These are phyloP conservation scores for Podilymbus podiceps DNA, from an alignment of 2,113 vertebrate species.

Conservation along the genomic window DNA sequence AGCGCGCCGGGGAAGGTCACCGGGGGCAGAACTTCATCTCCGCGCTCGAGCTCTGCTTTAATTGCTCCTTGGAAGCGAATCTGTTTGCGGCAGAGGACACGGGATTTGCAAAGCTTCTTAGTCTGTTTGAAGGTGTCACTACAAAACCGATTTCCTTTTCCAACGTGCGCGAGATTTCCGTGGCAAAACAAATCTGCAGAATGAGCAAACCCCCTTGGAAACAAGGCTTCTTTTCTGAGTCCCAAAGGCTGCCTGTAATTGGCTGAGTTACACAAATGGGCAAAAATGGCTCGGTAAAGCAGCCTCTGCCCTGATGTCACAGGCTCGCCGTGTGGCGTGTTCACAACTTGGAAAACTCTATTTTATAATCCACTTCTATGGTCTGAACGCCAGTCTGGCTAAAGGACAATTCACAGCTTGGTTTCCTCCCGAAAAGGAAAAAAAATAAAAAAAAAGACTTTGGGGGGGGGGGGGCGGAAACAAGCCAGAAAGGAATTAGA, in stretches of 20 bases:
- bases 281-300: background rate
- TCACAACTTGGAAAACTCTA: background rate
- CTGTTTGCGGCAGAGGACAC: background rate
- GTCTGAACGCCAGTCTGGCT: background rate
- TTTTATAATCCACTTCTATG: background rate
- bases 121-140: background rate
- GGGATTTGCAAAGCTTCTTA: background rate
- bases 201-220: background rate
- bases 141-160: background rate
- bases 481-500: background rate
- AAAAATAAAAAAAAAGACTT: background rate
- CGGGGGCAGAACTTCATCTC: constrained; percentile 3
- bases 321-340: background rate
- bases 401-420: background rate
- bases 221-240: background rate
- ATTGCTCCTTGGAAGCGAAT: background rate
- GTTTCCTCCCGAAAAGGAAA: background rate
- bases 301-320: background rate
- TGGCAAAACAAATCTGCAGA: background rate
- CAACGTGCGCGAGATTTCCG: background rate
- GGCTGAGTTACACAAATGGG: background rate
- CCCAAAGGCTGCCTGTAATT: background rate
- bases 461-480: background rate
- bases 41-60: background rate
- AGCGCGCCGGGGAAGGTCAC: constrained; percentile 41